Evolutionary conservation across 2,888 invertebrate genomes (phyloP).

Genomic region (Hypsopygia costalis): DNA sequence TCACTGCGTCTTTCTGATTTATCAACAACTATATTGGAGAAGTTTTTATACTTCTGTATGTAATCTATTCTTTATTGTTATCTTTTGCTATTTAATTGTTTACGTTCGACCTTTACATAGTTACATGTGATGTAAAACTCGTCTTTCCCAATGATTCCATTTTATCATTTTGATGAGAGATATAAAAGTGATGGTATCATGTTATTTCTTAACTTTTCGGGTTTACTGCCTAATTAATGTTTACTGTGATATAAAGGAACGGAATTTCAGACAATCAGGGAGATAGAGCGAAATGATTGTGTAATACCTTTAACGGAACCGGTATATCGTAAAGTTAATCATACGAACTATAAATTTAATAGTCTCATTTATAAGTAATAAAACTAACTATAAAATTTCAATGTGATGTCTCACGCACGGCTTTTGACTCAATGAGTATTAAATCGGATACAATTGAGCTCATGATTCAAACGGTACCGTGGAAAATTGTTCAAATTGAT

Average conservation of each 20-base stretch:
- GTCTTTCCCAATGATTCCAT: conserved; percentile 10
- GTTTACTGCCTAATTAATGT: conserved; percentile 55
- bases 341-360: conserved; percentile 68
- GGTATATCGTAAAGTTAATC: conserved; percentile 64
- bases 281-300: conserved; percentile 40
- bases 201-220: conserved; percentile 30
- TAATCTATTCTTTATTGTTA: conserved; percentile 11
- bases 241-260: conserved; percentile 34
- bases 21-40: conserved; percentile 4
- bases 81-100: conserved; percentile 5
- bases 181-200: conserved; percentile 40
- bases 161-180: conserved; percentile 38
- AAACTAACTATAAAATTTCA: conserved; percentile 70
- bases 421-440: conserved; percentile 61
- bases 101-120: conserved; percentile 3
- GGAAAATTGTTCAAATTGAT: conserved; percentile 65
- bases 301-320: conserved; percentile 40
- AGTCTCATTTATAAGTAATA: conserved; percentile 73
- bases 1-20: conserved; percentile 2
- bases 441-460: conserved; percentile 69
- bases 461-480: conserved; percentile 59
- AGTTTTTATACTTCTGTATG: conserved; percentile 6
- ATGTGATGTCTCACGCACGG: conserved; percentile 61
- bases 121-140: conserved; percentile 4
- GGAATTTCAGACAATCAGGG: conserved; percentile 30